Evolutionary conservation across 2,797 vertebrate genomes (phyloP).

Genomic region (Melanogrammus aeglefinus): DNA sequence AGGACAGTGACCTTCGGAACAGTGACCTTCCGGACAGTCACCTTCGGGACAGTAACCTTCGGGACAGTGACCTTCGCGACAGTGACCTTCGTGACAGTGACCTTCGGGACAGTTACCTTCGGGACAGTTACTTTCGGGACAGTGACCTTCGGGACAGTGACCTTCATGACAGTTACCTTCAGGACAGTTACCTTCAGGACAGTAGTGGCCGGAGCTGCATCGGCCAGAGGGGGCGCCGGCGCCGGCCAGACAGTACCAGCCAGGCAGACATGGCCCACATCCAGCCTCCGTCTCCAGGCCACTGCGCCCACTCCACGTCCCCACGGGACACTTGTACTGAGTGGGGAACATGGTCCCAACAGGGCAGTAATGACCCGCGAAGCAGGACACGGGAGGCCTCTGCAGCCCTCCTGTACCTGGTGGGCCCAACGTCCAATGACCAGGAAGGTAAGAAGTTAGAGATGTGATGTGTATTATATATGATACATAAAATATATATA

Average conservation of each 20-base stretch:
- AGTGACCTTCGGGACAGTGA: slow-evolving; percentile 72
- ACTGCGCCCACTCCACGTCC: slow-evolving; percentile 84
- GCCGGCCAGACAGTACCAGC: slow-evolving; percentile 85
- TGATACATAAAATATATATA: no score
- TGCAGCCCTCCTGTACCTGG: slow-evolving; percentile 83
- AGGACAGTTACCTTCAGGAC: slow-evolving; percentile 75
- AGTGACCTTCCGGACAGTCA: no score
- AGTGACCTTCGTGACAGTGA: slow-evolving; percentile 75
- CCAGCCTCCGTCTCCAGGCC: slow-evolving; percentile 70
- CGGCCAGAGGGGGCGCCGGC: slow-evolving; percentile 75
- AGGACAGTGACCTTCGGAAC: no score
- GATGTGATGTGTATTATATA: no score
- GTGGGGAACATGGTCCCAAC: slow-evolving; percentile 79
- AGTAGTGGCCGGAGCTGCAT: slow-evolving; percentile 86
- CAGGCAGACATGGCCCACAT: slow-evolving; percentile 74
- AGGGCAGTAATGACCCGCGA: slow-evolving; percentile 86
- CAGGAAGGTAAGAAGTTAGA: no score
- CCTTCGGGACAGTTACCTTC: slow-evolving; percentile 79
- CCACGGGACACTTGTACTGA: slow-evolving; percentile 83
- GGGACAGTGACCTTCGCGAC: no score
- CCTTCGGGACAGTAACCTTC: no score
- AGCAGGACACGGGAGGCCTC: slow-evolving; percentile 79
- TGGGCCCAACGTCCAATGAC: slow-evolving; percentile 5
- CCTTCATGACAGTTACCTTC: no score
- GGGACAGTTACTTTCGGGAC: slow-evolving; percentile 77